These are phyloP conservation scores for Unio delphinus DNA, from an alignment of 2,888 invertebrate species.

Conservation along the genomic window DNA sequence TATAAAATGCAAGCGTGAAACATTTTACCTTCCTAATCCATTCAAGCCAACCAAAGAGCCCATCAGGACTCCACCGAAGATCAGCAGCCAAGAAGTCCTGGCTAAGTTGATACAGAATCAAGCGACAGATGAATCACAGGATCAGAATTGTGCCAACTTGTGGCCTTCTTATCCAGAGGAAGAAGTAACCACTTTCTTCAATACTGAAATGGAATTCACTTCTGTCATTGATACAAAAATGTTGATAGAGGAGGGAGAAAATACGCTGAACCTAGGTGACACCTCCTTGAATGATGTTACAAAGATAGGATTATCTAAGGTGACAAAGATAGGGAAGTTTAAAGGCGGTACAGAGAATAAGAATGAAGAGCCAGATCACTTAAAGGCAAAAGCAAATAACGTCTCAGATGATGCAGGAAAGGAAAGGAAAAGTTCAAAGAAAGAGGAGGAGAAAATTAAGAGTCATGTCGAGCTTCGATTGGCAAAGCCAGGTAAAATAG, in stretches of 20 bases:
- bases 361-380: background rate
- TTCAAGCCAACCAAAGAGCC: too few species aligned
- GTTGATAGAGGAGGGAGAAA: conserved; percentile 4
- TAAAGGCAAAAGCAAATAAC: background rate
- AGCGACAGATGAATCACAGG: too few species aligned
- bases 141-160: too few species aligned
- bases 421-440: background rate
- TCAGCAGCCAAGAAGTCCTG: too few species aligned
- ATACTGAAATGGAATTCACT: conserved; percentile 59
- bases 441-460: conserved; percentile 12
- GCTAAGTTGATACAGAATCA: too few species aligned
- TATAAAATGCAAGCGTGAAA: too few species aligned
- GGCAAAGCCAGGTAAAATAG: conserved; percentile 54
- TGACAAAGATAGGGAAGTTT: background rate
- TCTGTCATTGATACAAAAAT: conserved; percentile 31
- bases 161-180: conserved; percentile 5
- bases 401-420: background rate
- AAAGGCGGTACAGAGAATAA: conserved; percentile 1
- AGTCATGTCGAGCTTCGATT: conserved; percentile 38
- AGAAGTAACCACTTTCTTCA: conserved; percentile 46
- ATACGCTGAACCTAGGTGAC: background rate
- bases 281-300: background rate
- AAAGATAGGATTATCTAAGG: background rate
- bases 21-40: too few species aligned
- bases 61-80: too few species aligned